phyloP scores from a whole-genome alignment of 2,113 vertebrate genomes.

The Pachypanchax playfairii region DNA sequence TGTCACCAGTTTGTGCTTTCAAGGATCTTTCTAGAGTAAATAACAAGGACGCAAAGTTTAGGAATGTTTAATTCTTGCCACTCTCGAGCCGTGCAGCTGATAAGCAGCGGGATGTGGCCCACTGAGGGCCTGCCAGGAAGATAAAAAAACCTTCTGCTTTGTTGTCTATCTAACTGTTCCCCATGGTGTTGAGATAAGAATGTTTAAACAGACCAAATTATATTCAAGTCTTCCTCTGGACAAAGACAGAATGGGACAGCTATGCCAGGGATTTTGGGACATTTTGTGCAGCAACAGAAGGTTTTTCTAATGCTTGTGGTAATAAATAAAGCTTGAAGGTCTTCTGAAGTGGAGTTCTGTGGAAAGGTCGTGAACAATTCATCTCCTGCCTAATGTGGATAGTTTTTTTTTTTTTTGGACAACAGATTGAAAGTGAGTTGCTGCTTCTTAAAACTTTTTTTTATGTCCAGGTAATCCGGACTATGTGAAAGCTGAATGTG shows the following conservation, averaged over 20 bases:
- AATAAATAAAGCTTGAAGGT: slow-evolving; percentile 18
- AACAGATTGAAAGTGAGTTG: no score
- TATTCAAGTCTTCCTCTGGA: slow-evolving; percentile 42
- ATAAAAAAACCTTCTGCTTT: slow-evolving; percentile 72
- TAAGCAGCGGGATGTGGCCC: slow-evolving; percentile 63
- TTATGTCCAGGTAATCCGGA: background rate
- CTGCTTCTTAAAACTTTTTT: no score
- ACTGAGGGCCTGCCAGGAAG: slow-evolving; percentile 61
- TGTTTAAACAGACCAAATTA: slow-evolving; percentile 60
- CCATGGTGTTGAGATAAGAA: slow-evolving; percentile 72
- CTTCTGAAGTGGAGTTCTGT: no score
- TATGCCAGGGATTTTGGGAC: slow-evolving; percentile 31
- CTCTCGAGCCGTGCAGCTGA: slow-evolving; percentile 58
- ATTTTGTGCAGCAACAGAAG: slow-evolving; percentile 35
- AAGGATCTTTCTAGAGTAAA: slow-evolving; percentile 30
- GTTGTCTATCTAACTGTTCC: slow-evolving; percentile 71
- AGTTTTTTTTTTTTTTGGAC: no score
- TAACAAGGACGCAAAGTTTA: slow-evolving; percentile 55
- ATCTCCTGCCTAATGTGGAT: no score
- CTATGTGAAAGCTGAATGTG: background rate
- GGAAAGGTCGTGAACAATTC: no score
- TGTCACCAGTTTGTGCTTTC: slow-evolving; percentile 16
- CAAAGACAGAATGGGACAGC: slow-evolving; percentile 31
- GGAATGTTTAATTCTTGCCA: slow-evolving; percentile 63
- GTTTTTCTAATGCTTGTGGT: slow-evolving; percentile 9